These are phyloP conservation scores for Ochlodes sylvanus DNA, from an alignment of 2,888 invertebrate species.

Conservation along the genomic window DNA sequence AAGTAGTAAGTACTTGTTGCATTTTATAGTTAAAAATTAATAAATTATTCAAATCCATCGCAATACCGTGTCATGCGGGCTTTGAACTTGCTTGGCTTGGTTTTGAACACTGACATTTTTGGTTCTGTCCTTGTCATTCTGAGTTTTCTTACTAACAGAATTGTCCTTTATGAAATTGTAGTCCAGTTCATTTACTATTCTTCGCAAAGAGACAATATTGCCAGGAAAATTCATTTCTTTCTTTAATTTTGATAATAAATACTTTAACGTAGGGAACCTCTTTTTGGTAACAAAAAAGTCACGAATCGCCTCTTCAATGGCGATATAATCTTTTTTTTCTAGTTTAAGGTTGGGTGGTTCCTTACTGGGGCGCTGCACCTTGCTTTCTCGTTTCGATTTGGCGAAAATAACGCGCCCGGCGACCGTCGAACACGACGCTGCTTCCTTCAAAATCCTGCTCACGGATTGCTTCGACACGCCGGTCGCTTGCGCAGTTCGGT, in stretches of 20 bases:
- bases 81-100: too few species aligned
- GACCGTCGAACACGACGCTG: neutral
- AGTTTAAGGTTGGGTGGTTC: too few species aligned
- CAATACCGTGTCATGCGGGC: too few species aligned
- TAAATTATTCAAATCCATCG: too few species aligned
- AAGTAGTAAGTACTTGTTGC: too few species aligned
- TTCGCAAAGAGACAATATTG: neutral
- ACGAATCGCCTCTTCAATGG: neutral
- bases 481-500: neutral
- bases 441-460: neutral
- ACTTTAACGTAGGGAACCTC: neutral
- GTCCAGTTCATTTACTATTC: neutral
- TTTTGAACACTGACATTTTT: neutral
- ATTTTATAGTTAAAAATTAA: too few species aligned
- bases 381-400: neutral
- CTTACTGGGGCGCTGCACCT: neutral
- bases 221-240: neutral
- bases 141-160: neutral
- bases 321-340: neutral
- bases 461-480: neutral
- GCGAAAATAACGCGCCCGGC: neutral
- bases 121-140: neutral
- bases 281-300: neutral
- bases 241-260: neutral
- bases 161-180: neutral